These are phyloP conservation scores for Cyclargus thomasi DNA, from an alignment of 1,140 invertebrate species.

Conservation along the genomic window DNA sequence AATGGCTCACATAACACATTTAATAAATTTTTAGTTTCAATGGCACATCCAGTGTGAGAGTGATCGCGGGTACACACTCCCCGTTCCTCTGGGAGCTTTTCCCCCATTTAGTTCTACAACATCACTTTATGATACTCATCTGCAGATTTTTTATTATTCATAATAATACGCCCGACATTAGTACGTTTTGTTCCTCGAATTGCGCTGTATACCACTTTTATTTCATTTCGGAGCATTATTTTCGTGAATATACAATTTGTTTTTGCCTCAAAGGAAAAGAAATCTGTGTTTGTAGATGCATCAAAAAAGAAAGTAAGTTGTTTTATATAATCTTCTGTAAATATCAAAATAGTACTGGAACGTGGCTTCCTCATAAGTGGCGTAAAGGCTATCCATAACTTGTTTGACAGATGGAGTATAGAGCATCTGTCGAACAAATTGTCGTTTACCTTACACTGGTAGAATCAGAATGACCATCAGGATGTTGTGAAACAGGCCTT, in stretches of 20 bases:
- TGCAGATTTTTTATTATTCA: constrained; percentile 65
- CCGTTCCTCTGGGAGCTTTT: constrained; percentile 45
- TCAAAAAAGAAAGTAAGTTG: too few species aligned
- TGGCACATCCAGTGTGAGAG: constrained; percentile 32
- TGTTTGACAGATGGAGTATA: too few species aligned
- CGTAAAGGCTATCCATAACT: too few species aligned
- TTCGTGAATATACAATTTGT: not conserved
- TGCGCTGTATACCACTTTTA: constrained; percentile 34
- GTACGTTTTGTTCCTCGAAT: constrained; percentile 43
- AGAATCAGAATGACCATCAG: too few species aligned
- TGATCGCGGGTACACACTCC: constrained; percentile 33
- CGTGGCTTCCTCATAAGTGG: too few species aligned
- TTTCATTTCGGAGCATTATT: constrained; percentile 25
- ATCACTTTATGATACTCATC: constrained; percentile 62
- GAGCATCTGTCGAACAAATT: too few species aligned
- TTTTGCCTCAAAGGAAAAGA: not conserved
- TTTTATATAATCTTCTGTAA: too few species aligned
- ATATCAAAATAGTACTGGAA: too few species aligned
- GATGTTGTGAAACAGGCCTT: too few species aligned
- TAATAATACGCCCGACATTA: constrained; percentile 62
- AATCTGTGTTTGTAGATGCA: too few species aligned
- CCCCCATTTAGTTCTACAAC: constrained; percentile 59
- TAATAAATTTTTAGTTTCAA: constrained; percentile 3
- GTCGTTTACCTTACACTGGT: too few species aligned
- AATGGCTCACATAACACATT: not conserved